Conservation (phyloP, 2,797 vertebrate genomes). For the Cyclopterus lumpus region DNA sequence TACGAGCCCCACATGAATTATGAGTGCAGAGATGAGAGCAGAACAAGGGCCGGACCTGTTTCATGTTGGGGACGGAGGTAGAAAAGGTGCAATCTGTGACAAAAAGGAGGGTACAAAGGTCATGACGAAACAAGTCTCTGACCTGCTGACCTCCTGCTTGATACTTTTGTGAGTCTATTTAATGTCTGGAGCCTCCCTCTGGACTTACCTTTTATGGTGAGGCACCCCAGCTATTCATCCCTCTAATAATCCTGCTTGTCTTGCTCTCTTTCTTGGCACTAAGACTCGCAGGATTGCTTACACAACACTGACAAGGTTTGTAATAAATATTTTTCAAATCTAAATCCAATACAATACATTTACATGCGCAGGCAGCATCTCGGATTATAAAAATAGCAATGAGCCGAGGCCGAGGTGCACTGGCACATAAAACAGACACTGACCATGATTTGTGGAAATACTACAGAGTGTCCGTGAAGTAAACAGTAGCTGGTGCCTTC, state of each 20-base stretch:
- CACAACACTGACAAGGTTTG: slow-evolving; percentile 58
- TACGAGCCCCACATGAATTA: slow-evolving; percentile 65
- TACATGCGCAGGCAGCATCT: slow-evolving; percentile 24
- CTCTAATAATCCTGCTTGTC: slow-evolving; percentile 53
- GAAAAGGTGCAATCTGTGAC: slow-evolving; percentile 30
- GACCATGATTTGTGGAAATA: slow-evolving; percentile 33
- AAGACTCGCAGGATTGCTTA: slow-evolving; percentile 56
- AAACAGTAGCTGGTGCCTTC: slow-evolving; percentile 22
- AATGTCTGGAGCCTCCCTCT: slow-evolving; percentile 42
- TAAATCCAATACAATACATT: slow-evolving; percentile 54
- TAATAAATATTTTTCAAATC: slow-evolving; percentile 73
- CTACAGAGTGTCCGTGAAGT: slow-evolving; percentile 25
- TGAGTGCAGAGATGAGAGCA: slow-evolving; percentile 68
- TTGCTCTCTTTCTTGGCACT: slow-evolving; percentile 58
- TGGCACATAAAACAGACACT: slow-evolving; percentile 52
- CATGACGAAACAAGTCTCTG: slow-evolving; percentile 14
- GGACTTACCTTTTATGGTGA: slow-evolving; percentile 78
- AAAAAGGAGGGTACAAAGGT: slow-evolving; percentile 36
- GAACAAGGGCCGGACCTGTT: slow-evolving; percentile 52
- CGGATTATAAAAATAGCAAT: slow-evolving; percentile 50
- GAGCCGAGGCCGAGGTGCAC: slow-evolving; percentile 17
- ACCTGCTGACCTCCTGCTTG: slow-evolving; percentile 22
- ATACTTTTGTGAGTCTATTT: slow-evolving; percentile 24
- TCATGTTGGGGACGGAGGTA: slow-evolving; percentile 15
- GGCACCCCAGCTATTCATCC: slow-evolving; percentile 66